phyloP scores from a whole-genome alignment of 2,888 invertebrate species.

The Blastobasis adustella region DNA sequence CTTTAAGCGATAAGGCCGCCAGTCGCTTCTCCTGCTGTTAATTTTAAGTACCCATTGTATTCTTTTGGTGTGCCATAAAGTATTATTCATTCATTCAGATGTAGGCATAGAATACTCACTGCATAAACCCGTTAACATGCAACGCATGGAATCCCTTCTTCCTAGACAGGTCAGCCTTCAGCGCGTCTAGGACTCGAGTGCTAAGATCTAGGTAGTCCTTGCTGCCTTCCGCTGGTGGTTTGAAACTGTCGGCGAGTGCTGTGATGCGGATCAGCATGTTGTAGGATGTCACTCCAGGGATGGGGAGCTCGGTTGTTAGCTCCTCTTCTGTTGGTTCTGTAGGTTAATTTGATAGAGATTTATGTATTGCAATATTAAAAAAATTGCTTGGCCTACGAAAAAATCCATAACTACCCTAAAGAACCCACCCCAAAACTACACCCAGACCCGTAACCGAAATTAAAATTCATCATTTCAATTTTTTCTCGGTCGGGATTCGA shows the following conservation, averaged over 20 bases:
- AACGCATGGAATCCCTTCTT: conserved; percentile 81
- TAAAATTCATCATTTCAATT: no score
- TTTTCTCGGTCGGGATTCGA: no score
- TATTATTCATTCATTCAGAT: no score
- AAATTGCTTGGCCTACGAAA: no score
- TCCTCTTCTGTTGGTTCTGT: conserved; percentile 73
- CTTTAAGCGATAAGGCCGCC: no score
- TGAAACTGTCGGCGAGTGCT: conserved; percentile 85
- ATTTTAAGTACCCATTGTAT: no score
- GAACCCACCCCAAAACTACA: no score
- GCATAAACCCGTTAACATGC: conserved; percentile 80
- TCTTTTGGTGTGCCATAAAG: no score
- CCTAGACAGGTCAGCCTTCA: conserved; percentile 25
- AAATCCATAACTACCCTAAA: no score
- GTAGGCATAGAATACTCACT: conserved; percentile 72
- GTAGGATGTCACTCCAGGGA: conserved; percentile 81
- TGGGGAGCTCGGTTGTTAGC: conserved; percentile 72
- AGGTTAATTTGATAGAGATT: not conserved
- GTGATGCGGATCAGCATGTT: conserved; percentile 83
- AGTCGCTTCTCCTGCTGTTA: no score
- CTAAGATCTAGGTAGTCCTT: conserved; percentile 83
- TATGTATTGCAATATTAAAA: no score
- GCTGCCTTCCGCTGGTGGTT: conserved; percentile 82
- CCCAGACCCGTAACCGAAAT: no score
- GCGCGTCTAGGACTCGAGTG: conserved; percentile 51